phyloP scores from a whole-genome alignment of 2,113 vertebrate species.

The Shinisaurus crocodilurus region DNA sequence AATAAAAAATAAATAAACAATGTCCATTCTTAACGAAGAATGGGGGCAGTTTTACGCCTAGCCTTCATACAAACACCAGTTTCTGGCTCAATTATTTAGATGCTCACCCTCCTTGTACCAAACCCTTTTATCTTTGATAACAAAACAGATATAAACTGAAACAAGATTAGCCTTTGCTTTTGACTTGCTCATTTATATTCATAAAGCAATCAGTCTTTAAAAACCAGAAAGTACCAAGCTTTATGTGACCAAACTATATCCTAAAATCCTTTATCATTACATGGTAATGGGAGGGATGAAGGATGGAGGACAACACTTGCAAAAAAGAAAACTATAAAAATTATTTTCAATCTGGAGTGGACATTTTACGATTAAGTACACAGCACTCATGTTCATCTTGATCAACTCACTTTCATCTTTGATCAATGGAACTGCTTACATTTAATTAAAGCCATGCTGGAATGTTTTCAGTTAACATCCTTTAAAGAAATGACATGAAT shows the following conservation, averaged over 20 bases:
- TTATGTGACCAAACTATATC: not conserved
- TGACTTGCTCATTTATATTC: not conserved
- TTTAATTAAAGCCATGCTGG: slow-evolving; percentile 11
- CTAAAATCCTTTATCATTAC: not conserved
- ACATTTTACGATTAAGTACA: not conserved
- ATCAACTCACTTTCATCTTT: not conserved
- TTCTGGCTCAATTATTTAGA: not conserved
- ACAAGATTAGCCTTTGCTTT: not conserved
- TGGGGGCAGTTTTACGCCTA: not conserved
- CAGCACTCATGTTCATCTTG: not conserved
- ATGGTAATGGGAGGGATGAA: not conserved
- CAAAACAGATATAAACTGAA: not conserved
- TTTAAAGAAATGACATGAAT: slow-evolving; percentile 1
- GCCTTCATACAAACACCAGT: not conserved
- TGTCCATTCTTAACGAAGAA: not conserved
- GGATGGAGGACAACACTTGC: not conserved
- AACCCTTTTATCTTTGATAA: not conserved
- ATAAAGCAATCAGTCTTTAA: not conserved
- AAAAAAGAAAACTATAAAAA: not conserved
- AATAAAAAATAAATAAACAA: not conserved
- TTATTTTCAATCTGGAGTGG: not conserved
- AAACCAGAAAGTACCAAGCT: not conserved
- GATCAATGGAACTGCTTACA: not conserved
- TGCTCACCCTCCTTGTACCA: not conserved
- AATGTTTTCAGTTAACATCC: slow-evolving; percentile 19